These are phyloP conservation scores for Eptatretus burgeri DNA, from an alignment of 2,113 vertebrate genomes.

Conservation along the genomic window DNA sequence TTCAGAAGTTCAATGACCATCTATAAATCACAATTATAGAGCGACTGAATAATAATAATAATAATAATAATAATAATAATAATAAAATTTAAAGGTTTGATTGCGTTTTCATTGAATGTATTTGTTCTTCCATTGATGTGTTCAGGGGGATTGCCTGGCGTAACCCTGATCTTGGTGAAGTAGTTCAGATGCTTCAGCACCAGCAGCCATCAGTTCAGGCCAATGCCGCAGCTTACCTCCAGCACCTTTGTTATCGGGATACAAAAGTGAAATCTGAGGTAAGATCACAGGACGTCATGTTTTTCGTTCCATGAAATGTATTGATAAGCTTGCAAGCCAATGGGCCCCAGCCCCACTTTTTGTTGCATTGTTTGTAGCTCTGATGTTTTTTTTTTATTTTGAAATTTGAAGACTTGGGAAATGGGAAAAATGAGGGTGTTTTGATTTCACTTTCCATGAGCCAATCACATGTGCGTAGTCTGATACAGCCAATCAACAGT, in stretches of 20 bases:
- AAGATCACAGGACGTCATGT: slow-evolving; percentile 8
- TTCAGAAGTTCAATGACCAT: slow-evolving; percentile 10
- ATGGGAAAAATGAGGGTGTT: background rate
- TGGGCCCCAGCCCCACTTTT: too few species aligned
- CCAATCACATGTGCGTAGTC: too few species aligned
- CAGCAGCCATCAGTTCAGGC: slow-evolving; percentile 86
- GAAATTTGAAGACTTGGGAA: background rate
- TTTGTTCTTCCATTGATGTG: too few species aligned
- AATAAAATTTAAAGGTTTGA: slow-evolving; percentile 1
- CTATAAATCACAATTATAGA: slow-evolving; percentile 7
- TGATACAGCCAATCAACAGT: too few species aligned
- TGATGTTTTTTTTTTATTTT: background rate
- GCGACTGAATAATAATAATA: too few species aligned
- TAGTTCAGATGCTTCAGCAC: slow-evolving; percentile 93
- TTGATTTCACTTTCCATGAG: background rate
- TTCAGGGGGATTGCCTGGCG: slow-evolving; percentile 82
- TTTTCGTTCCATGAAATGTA: background rate
- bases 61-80: background rate
- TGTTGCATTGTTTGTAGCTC: background rate
- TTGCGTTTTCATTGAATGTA: too few species aligned
- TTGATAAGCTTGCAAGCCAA: too few species aligned
- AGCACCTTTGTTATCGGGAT: slow-evolving; percentile 82
- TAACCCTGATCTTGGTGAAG: slow-evolving; percentile 62
- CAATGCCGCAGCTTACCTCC: slow-evolving; percentile 72
- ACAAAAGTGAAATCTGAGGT: slow-evolving; percentile 67